These are phyloP conservation scores for Drosophila nr. perissopoda DNA, from an alignment of 2,888 invertebrate genomes.

Conservation along the genomic window DNA sequence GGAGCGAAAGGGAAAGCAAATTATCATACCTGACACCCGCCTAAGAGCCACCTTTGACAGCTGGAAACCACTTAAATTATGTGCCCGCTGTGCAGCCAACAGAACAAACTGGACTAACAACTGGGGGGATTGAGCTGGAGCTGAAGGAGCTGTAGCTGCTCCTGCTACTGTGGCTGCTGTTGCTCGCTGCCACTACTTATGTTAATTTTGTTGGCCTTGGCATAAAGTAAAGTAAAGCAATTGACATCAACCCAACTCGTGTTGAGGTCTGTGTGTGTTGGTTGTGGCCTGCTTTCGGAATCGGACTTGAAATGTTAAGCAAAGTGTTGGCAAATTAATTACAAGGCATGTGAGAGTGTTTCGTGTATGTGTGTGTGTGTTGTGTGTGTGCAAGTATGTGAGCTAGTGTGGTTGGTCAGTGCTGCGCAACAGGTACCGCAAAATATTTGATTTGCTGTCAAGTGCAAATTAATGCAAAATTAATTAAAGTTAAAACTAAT, in stretches of 20 bases:
- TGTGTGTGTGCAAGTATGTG: neutral
- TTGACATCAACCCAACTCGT: conserved; percentile 58
- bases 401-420: conserved; percentile 4
- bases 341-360: conserved; percentile 1
- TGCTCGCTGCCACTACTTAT: conserved; percentile 45
- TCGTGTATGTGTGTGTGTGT: conserved; percentile 6
- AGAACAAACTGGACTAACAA: conserved; percentile 40
- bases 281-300: conserved; percentile 20
- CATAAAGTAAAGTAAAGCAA: conserved; percentile 62
- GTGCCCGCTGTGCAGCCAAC: conserved; percentile 66
- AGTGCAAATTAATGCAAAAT: conserved; percentile 5
- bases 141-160: conserved; percentile 10
- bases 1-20: conserved; percentile 20
- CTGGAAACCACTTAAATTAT: conserved; percentile 81
- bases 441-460: conserved; percentile 27
- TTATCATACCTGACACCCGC: conserved; percentile 54
- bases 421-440: conserved; percentile 49
- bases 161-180: conserved; percentile 2
- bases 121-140: neutral
- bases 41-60: conserved; percentile 72
- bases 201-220: conserved; percentile 70
- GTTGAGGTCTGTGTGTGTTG: neutral
- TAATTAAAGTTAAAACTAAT: neutral
- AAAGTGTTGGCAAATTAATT: conserved; percentile 62
- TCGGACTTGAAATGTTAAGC: conserved; percentile 34